A percentile compares a stretch with the other conserved stretches of the same genome.
phyloP scores from a whole-genome alignment of 92 coral and sea anemone genomes.

The Paramuricea clavata region DNA sequence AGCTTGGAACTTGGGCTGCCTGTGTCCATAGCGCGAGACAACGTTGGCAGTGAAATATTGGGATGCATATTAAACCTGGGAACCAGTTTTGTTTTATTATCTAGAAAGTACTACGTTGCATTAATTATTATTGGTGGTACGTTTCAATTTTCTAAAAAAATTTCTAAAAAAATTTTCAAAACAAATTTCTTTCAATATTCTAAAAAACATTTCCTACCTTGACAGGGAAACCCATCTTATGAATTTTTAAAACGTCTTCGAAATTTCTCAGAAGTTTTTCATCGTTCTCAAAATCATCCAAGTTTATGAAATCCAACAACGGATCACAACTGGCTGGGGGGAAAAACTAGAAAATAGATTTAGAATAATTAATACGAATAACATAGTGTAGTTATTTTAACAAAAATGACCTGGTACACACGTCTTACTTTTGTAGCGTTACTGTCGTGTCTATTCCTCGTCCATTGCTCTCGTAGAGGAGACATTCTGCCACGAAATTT shows the following conservation, averaged over 20 bases:
- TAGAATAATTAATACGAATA: neutral
- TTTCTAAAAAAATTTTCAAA: no score
- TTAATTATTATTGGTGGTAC: neutral
- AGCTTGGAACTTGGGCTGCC: constrained; percentile 73
- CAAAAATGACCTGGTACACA: neutral
- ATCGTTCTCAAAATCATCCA: constrained; percentile 20
- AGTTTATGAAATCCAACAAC: neutral
- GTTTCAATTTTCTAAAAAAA: no score
- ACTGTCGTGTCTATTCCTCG: neutral
- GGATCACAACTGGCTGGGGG: constrained; percentile 26
- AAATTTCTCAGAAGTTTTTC: constrained; percentile 26
- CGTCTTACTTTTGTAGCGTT: neutral
- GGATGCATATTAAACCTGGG: constrained; percentile 87
- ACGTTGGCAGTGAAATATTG: constrained; percentile 91
- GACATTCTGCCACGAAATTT: neutral
- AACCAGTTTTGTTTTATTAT: constrained; percentile 76
- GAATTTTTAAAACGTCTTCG: constrained; percentile 17
- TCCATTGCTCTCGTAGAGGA: neutral
- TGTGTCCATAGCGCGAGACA: constrained; percentile 83
- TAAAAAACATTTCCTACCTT: constrained; percentile 8
- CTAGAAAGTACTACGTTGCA: constrained; percentile 39
- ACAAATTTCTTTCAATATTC: no score
- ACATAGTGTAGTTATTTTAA: no score
- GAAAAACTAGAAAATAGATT: constrained; percentile 7
- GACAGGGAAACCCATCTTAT: constrained; percentile 38